Conservation (phyloP, 1,140 invertebrate species). For the Pogonognathellus flavescens region DNA sequence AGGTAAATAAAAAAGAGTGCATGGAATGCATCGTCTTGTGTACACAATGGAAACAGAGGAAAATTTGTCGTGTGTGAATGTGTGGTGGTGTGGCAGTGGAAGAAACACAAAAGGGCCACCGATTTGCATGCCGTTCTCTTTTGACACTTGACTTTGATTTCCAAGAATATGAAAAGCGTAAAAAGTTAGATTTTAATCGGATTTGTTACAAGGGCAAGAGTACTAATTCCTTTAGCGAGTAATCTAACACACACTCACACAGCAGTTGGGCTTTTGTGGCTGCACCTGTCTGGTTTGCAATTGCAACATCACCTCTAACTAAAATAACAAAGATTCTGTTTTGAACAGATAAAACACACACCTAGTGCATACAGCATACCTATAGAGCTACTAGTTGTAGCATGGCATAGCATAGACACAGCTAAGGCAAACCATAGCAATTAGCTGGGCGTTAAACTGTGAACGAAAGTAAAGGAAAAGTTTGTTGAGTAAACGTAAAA, state of each 20-base stretch:
- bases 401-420: background rate
- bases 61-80: constrained; percentile 21
- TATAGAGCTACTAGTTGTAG: no score
- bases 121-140: background rate
- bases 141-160: constrained; percentile 46
- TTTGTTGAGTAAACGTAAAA: constrained; percentile 34
- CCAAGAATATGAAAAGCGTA: constrained; percentile 45
- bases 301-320: no score
- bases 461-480: constrained; percentile 48
- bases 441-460: constrained; percentile 48
- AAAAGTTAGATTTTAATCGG: constrained; percentile 40
- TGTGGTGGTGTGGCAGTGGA: background rate
- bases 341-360: no score
- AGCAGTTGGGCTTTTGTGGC: no score
- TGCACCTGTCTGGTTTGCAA: no score
- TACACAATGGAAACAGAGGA: no score
- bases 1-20: no score
- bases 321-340: no score
- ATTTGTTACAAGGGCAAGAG: constrained; percentile 48
- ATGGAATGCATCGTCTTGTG: no score
- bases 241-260: no score
- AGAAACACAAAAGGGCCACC: background rate
- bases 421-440: constrained; percentile 21
- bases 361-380: background rate
- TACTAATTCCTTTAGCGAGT: background rate